Evolutionary conservation across 2,888 invertebrate species (phyloP), one percentile per base, ranked within the genome.

Genomic region (Epistrophe grossulariae): DNA sequence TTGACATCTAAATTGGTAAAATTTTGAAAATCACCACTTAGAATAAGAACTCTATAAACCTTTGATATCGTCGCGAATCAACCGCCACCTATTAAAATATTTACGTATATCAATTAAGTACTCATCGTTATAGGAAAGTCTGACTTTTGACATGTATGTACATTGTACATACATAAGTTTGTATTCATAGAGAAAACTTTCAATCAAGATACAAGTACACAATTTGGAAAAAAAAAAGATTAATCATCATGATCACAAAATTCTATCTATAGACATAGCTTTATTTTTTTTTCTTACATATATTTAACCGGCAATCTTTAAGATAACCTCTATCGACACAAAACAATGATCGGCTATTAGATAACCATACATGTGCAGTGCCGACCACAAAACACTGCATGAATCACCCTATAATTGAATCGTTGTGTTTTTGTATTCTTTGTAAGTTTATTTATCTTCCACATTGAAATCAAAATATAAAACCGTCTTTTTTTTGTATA

Each of bases 401-500:
- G 87, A 87, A 71, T 83, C 87, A 87, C 79, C 72, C 76, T 83
- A 55, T 83, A 83, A 79, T 74, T 79, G 79, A 80, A 48, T 71
- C 64, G 62, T 43, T 59, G 45, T 52, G 17, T 64, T 43, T 19
- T 40, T 55, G 19, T 48, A 17, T 35, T 66, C 15, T 9, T 40
- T 50, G 24, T 31, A 52, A 62, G 35, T 70, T 78, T 55, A 68
- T 57, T 48, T 31, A 57, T 50, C 28, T 62, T 43, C 24, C 15
- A 62, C 15, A n/a, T 48, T 74, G 57, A 71, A 83, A 79, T 79
- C 70, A 70, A 66, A 87, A 52, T 43, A 43, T 45, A 60, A 57
- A 45, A 45, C 8, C 11, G 48, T 62, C 48, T 68, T 62, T 70
- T 45, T 59, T 45, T 60, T 28, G 0, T 59, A 10, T 35, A 60